Evolutionary conservation across 2,797 vertebrate genomes (phyloP), one percentile per base, ranked within the genome.

Genomic region (Hydrolagus colliei): DNA sequence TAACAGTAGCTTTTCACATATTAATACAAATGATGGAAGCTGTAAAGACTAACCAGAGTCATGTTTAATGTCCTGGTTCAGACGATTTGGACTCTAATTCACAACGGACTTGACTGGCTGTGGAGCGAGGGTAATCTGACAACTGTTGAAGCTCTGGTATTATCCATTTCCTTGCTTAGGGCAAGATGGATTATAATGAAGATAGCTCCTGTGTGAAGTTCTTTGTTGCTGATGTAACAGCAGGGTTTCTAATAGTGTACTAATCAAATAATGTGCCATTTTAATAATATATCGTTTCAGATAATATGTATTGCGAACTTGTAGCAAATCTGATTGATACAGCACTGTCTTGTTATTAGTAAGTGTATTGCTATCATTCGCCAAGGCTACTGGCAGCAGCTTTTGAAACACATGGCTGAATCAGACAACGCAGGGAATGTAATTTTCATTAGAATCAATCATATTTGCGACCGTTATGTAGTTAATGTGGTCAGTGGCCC

Each of bases 61-160:
- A 41, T 41, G 41, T 71, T 41, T 71, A 68, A 68, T 84, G 68
- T 79, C 74, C 77, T 79, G n/a, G 7, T 63, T 27, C 22, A 65
- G 20, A 18, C 65, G 27, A 71, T 71, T 84, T 84, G 18, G 65
- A 84, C 9, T 67, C 20, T 1, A 20, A 71, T 20, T 41, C 79
- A 71, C 79, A 71, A 68, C 9, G 68, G 79, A 82, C 41, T 68
- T 82, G 65, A 68, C 79, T 84, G 62, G 79, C 18, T 84, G 41
- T 52, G 18, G 77, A 68, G 13, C 20, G 35, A 35, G 41, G 41
- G 41, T 6, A 52, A 52, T 52, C 41, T 52, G 41, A 52, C 9
- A 18, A 16, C 65, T 71, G 67, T 20, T 71, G 41, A 52, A 52
- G 1, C 41, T 6, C 41, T 52, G 27, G 41, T 52, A 52, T 52